Evolutionary conservation across 2,888 invertebrate species (phyloP), one percentile per base, ranked within the genome.

Genomic region (Stictocephala bisonia): DNA sequence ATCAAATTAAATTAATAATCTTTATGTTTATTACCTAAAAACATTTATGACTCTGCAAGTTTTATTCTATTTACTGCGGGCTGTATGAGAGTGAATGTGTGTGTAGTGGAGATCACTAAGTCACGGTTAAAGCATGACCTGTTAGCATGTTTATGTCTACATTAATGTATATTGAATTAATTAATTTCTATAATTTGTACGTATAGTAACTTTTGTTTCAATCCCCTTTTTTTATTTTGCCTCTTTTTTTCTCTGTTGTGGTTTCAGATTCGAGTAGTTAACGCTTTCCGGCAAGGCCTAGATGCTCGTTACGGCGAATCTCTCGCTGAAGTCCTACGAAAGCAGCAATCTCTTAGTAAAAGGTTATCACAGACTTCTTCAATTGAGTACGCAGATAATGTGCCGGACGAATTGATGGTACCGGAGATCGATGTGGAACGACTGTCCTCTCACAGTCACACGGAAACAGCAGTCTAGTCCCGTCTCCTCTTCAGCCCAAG

Each of bases 231-330:
- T 13, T 58, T 58, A n/a, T n/a, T n/a, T n/a, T n/a, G n/a, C n/a
- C n/a, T n/a, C n/a, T n/a, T n/a, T n/a, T n/a, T n/a, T 66, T 69
- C 53, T 58, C 35, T 22, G 35, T 75, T 78, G 82, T 85, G 82
- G 85, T 89, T 89, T 87, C 93, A 99, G 99, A 99, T 99, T 87
- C 97, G 99, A 90, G 99, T 99, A 90, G 98, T 99, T 88, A 99
- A 99, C 90, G 99, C 99, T 89, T 99, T 99, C 92, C 97, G 99
- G 87, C 97, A 97, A 91, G 98, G 98, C 87, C 91, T 98, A 88
- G 97, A 97, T 88, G 91, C 95, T 86, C 93, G 96, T 84, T 92
- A 91, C 84, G 95, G 95, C 87, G 89, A 93, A 85, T 93, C 95
- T 86, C 90, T 95, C 85, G 95, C 95, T 78, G 95, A 95, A 88